These are phyloP conservation scores for Mustela nigripes DNA, from an alignment of 2,113 vertebrate species.

Conservation along the genomic window DNA sequence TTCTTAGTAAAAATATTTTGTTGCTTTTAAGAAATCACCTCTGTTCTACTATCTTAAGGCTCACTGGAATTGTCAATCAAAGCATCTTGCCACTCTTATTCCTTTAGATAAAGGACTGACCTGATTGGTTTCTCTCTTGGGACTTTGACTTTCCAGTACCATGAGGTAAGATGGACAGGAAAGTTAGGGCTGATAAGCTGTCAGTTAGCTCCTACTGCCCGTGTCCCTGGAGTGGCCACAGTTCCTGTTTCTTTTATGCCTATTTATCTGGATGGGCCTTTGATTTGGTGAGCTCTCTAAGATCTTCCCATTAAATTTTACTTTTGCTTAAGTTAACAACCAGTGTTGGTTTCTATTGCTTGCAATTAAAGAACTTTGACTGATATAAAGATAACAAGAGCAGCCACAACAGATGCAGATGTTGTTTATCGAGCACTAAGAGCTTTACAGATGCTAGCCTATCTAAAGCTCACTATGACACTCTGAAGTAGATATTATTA, in stretches of 20 bases:
- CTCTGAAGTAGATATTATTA: not conserved
- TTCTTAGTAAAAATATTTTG: not conserved
- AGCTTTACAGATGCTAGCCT: not conserved
- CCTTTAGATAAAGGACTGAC: not conserved
- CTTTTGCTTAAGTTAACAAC: conserved; percentile 32
- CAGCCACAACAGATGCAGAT: conserved; percentile 43
- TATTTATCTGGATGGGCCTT: conserved; percentile 1
- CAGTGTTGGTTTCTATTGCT: conserved; percentile 52
- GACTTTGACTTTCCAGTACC: not conserved
- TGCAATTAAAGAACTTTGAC: conserved; percentile 45
- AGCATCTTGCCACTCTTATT: not conserved
- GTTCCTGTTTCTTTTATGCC: not conserved
- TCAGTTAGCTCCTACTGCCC: not conserved
- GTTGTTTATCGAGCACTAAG: conserved; percentile 21
- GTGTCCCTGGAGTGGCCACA: not conserved
- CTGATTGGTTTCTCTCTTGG: not conserved
- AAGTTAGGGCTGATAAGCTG: not conserved
- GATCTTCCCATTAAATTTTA: conserved; percentile 10
- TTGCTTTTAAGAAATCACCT: not conserved
- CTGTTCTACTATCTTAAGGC: not conserved
- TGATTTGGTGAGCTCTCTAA: conserved; percentile 37
- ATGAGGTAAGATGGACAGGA: not conserved
- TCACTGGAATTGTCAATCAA: not conserved
- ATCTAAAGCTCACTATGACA: not conserved
- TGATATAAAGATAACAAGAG: conserved; percentile 60